A percentile compares a stretch with the other conserved stretches of the same genome.
phyloP scores from a whole-genome alignment of 2,113 vertebrate species.

The Opisthocomus hoazin region DNA sequence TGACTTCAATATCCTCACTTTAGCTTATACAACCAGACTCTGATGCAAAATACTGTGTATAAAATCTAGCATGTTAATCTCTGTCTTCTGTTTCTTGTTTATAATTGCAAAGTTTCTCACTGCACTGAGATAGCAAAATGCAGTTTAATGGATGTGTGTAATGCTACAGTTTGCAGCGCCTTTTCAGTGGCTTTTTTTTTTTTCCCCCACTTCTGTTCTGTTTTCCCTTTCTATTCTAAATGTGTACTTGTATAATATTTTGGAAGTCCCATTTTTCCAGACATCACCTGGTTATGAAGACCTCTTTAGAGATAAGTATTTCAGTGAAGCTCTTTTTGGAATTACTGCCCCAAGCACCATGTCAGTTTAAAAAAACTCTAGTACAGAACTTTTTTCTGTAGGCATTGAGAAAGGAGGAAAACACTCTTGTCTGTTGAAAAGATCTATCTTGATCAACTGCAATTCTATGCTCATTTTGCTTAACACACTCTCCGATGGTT shows the following conservation, averaged over 20 bases:
- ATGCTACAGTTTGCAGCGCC: accelerated
- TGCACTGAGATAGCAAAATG: not conserved
- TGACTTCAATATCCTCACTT: not conserved
- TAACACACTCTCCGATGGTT: not conserved
- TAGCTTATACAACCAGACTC: not conserved
- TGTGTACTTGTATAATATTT: not conserved
- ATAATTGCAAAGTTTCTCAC: not conserved
- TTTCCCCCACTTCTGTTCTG: too few relatives aligned
- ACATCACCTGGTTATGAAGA: not conserved
- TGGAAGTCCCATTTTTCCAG: not conserved
- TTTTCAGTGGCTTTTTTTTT: not conserved
- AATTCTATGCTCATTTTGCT: not conserved
- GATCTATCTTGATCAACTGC: not conserved
- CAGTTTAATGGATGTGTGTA: not conserved
- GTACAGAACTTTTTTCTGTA: not conserved
- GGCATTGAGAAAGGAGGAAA: not conserved
- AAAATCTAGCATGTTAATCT: not conserved
- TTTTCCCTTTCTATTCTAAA: not conserved
- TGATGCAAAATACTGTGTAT: not conserved
- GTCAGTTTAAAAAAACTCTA: not conserved
- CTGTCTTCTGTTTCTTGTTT: not conserved
- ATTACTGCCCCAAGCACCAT: not conserved
- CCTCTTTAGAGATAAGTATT: not conserved
- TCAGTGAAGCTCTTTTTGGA: not conserved
- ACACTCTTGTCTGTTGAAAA: not conserved